Conservation (phyloP, 2,888 invertebrate species). For the Psococerastis gibbosa region DNA sequence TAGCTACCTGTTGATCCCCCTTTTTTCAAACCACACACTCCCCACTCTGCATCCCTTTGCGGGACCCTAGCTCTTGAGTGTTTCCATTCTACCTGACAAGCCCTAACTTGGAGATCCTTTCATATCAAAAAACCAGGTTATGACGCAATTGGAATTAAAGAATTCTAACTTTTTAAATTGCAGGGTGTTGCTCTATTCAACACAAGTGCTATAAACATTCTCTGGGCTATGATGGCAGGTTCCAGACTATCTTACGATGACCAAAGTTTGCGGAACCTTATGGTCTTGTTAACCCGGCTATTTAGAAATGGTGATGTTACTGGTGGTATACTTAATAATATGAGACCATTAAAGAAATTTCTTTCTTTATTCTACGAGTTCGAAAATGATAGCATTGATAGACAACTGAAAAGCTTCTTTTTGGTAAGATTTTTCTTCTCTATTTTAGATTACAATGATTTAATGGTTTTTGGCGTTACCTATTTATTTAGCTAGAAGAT, state of each 20-base stretch:
- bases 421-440: not conserved
- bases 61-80: too few relatives aligned
- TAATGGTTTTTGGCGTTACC: too few relatives aligned
- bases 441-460: not conserved
- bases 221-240: not conserved
- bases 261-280: not conserved
- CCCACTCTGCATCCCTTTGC: too few relatives aligned
- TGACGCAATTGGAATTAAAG: too few relatives aligned
- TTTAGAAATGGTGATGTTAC: not conserved
- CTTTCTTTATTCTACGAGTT: not conserved
- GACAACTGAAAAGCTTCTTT: not conserved
- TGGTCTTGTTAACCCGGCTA: not conserved
- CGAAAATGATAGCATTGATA: not conserved
- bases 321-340: not conserved
- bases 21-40: too few relatives aligned
- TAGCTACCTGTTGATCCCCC: too few relatives aligned
- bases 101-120: too few relatives aligned
- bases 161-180: not conserved
- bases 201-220: not conserved
- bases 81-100: too few relatives aligned
- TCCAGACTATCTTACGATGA: not conserved
- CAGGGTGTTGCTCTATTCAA: conserved; percentile 2
- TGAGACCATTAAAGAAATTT: not conserved
- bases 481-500: too few relatives aligned
- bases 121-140: too few relatives aligned